phyloP scores from a whole-genome alignment of 1,140 invertebrate genomes.

The Sarcophaga bullata region DNA sequence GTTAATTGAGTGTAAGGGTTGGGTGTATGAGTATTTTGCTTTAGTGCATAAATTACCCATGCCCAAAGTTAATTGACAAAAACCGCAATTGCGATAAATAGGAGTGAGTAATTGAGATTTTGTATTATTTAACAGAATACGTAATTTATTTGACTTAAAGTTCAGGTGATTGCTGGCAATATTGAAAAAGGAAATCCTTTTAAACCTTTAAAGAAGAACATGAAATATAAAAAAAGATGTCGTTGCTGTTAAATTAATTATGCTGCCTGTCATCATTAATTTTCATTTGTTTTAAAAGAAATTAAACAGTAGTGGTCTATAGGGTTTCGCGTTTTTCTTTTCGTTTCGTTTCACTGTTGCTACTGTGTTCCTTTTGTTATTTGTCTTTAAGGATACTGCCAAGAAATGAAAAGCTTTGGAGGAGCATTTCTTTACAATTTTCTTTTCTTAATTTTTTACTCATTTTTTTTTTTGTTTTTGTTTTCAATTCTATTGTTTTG shows the following conservation, averaged over 20 bases:
- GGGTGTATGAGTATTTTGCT: neutral
- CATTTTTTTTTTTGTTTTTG: neutral
- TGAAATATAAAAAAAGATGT: neutral
- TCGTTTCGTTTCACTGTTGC: too few species aligned
- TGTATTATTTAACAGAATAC: conserved; percentile 37
- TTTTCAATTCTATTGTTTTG: conserved; percentile 4
- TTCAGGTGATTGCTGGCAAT: neutral
- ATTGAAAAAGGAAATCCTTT: conserved; percentile 6
- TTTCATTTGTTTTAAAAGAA: conserved; percentile 23
- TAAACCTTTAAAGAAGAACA: neutral
- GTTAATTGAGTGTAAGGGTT: too few species aligned
- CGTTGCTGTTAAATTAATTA: conserved; percentile 16
- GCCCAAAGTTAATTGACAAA: conserved; percentile 40
- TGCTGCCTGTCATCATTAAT: conserved; percentile 18
- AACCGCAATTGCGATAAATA: conserved; percentile 22
- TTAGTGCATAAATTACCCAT: conserved; percentile 34
- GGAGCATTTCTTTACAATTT: neutral
- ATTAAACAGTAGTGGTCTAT: conserved; percentile 17
- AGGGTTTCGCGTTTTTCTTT: neutral
- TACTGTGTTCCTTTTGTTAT: too few species aligned
- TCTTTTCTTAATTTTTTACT: neutral
- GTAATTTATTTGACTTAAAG: neutral
- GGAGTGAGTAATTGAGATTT: conserved; percentile 40
- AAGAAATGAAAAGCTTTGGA: neutral
- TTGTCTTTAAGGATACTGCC: neutral